These are phyloP conservation scores for Aethes cnicana DNA, from an alignment of 2,888 invertebrate species.

Conservation along the genomic window DNA sequence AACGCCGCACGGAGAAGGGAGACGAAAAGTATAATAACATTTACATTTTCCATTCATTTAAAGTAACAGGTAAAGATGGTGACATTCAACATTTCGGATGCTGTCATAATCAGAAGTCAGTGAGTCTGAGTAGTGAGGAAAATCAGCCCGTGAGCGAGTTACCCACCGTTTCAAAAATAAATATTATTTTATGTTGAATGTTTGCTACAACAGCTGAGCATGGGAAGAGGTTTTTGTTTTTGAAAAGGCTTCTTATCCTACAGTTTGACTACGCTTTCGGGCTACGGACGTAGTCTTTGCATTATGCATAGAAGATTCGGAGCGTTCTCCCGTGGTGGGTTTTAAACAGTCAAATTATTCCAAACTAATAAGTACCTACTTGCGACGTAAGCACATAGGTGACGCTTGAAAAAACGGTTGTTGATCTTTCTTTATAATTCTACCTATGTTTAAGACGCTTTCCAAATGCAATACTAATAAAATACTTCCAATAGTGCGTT, in stretches of 20 bases:
- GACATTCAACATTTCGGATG: slow-evolving; percentile 22
- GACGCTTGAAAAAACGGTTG: too few relatives aligned
- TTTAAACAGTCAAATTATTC: slow-evolving; percentile 19
- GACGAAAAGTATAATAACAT: slow-evolving; percentile 33
- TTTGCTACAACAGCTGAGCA: background rate
- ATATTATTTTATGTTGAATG: slow-evolving; percentile 1
- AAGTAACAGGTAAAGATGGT: slow-evolving; percentile 32
- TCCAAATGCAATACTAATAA: too few relatives aligned
- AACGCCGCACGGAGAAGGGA: slow-evolving; percentile 23
- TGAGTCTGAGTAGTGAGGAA: background rate
- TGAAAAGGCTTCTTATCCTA: slow-evolving; percentile 1
- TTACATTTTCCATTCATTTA: slow-evolving; percentile 36
- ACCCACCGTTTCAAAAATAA: background rate
- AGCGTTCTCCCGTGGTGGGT: slow-evolving; percentile 4
- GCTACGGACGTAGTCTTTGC: slow-evolving; percentile 6
- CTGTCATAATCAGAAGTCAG: slow-evolving; percentile 11
- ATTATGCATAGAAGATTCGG: slow-evolving; percentile 24
- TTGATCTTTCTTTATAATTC: too few relatives aligned
- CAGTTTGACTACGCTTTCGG: slow-evolving; percentile 10
- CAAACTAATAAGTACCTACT: background rate
- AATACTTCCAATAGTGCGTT: too few relatives aligned
- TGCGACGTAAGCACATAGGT: too few relatives aligned
- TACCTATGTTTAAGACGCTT: too few relatives aligned
- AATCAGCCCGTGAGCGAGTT: background rate
- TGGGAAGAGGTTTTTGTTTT: background rate